Evolutionary conservation across 2,113 vertebrate genomes (phyloP).

Genomic region (Passer domesticus): DNA sequence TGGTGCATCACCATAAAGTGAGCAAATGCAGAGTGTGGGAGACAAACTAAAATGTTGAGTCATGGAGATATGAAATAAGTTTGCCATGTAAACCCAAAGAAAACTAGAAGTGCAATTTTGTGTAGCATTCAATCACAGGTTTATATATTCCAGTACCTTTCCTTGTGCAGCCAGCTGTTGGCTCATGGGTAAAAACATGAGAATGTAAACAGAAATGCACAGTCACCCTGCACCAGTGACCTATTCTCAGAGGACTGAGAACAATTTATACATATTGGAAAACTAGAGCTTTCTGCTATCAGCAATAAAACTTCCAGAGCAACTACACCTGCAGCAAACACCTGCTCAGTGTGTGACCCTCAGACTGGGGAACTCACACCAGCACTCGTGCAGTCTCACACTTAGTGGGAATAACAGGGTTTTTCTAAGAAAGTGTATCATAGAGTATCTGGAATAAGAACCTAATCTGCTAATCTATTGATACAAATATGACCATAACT

Average conservation of each 20-base stretch:
- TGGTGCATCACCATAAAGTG: neutral
- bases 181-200: neutral
- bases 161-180: neutral
- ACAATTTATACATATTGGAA: neutral
- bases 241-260: neutral
- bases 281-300: neutral
- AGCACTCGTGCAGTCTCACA: neutral
- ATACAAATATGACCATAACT: neutral
- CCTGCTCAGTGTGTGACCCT: neutral
- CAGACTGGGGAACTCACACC: neutral
- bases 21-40: neutral
- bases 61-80: neutral
- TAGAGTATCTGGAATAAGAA: neutral
- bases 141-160: neutral
- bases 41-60: neutral
- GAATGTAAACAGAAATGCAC: neutral
- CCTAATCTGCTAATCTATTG: neutral
- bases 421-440: neutral
- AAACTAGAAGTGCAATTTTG: neutral
- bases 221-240: neutral
- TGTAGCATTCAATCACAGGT: accelerated
- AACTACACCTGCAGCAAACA: neutral
- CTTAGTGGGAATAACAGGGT: neutral
- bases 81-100: neutral
- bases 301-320: neutral